These are phyloP conservation scores for Phyllopteryx taeniolatus DNA, from an alignment of 2,113 vertebrate species.

Conservation along the genomic window DNA sequence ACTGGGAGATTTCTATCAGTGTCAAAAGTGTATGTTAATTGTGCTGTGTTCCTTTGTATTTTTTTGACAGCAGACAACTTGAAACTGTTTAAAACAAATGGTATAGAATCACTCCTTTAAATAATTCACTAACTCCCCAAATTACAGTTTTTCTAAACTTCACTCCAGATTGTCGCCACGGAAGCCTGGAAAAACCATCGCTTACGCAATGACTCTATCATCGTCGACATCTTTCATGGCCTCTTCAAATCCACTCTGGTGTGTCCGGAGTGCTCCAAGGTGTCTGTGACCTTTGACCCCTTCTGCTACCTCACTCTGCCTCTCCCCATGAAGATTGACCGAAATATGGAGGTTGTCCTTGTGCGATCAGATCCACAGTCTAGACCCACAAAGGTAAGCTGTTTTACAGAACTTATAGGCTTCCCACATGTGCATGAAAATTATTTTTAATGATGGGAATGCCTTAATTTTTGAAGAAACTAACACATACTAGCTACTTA, in stretches of 20 bases:
- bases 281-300: constrained; percentile 90
- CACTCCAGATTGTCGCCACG: constrained; percentile 81
- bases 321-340: constrained; percentile 88
- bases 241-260: constrained; percentile 91
- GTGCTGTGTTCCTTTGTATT: background rate
- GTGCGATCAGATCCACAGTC: constrained; percentile 84
- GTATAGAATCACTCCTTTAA: background rate
- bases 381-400: constrained; percentile 85
- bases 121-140: background rate
- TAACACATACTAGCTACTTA: no score
- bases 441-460: no score
- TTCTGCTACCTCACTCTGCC: constrained; percentile 92
- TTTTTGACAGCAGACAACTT: background rate
- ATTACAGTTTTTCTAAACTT: background rate
- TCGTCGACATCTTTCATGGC: constrained; percentile 89
- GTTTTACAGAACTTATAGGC: no score
- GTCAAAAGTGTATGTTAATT: no score
- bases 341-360: constrained; percentile 86
- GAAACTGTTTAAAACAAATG: no score
- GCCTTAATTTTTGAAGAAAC: no score
- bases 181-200: constrained; percentile 89
- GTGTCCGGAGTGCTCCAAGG: constrained; percentile 85
- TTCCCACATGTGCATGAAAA: no score
- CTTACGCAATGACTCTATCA: constrained; percentile 85
- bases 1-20: no score